Evolutionary conservation across 2,797 vertebrate genomes (phyloP).

Genomic region (Sebastolobus altivelis): DNA sequence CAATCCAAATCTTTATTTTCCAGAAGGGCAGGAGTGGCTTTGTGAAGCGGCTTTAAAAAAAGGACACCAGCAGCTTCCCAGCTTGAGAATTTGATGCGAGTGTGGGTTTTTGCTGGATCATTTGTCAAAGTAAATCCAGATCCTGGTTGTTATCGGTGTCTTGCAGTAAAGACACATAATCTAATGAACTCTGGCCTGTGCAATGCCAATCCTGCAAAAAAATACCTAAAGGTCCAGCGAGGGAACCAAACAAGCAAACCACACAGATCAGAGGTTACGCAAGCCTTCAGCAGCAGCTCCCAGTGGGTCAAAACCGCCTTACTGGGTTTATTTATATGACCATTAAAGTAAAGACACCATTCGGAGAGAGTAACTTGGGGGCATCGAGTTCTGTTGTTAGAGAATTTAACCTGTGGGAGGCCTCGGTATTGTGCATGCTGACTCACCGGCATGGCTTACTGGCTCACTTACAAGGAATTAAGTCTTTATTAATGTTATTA

Average conservation of each 20-base stretch:
- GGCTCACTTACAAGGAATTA: neutral
- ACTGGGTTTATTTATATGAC: conserved; percentile 24
- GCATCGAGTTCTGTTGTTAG: neutral
- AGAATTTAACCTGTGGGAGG: conserved; percentile 10
- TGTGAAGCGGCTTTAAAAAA: conserved; percentile 20
- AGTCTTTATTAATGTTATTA: neutral
- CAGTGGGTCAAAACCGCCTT: conserved; percentile 3
- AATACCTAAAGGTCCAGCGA: neutral
- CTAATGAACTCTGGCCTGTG: neutral
- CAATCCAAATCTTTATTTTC: conserved; percentile 43
- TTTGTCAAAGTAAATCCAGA: conserved; percentile 25
- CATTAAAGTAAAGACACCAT: conserved; percentile 20
- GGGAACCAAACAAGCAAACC: neutral
- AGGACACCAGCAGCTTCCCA: conserved; percentile 14
- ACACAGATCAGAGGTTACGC: conserved; percentile 30
- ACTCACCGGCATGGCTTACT: conserved; percentile 5
- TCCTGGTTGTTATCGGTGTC: neutral
- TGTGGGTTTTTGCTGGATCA: conserved; percentile 13
- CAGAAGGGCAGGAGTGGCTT: conserved; percentile 38
- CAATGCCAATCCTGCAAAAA: neutral
- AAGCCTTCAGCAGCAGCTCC: neutral
- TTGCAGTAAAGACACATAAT: neutral
- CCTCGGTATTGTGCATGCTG: neutral
- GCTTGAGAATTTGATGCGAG: conserved; percentile 14
- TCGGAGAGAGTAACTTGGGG: conserved; percentile 18